Conservation (phyloP, 2,888 invertebrate genomes). For the Lordiphosa fenestrarum region DNA sequence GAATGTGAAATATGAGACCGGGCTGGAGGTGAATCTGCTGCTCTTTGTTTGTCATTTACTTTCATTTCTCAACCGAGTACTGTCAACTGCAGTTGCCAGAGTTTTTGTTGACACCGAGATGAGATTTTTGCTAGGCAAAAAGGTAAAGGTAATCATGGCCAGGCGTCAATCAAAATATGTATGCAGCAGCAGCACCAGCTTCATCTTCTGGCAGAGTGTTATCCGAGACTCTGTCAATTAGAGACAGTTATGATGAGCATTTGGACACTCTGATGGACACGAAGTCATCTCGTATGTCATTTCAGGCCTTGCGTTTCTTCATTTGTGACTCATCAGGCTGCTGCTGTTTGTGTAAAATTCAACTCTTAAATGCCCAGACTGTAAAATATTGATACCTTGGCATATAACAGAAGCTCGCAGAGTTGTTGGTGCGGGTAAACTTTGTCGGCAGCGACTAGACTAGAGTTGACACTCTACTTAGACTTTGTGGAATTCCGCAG, state of each 20-base stretch:
- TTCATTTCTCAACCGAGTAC: slow-evolving; percentile 26
- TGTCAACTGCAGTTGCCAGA: slow-evolving; percentile 25
- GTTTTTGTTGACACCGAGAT: slow-evolving; percentile 17
- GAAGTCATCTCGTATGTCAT: no score
- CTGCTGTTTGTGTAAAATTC: no score
- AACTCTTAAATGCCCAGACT: no score
- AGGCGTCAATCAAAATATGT: slow-evolving; percentile 33
- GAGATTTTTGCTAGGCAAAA: slow-evolving; percentile 21
- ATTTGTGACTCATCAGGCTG: slow-evolving; percentile 2
- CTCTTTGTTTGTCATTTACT: slow-evolving; percentile 33
- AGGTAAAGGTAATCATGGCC: slow-evolving; percentile 25
- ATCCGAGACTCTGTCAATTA: slow-evolving; percentile 24
- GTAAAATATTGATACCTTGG: no score
- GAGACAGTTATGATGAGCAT: slow-evolving; percentile 14
- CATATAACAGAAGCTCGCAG: no score
- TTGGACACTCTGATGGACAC: slow-evolving; percentile 1
- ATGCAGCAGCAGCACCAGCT: neutral
- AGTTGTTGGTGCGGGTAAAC: no score
- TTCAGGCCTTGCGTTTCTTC: neutral
- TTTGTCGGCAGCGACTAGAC: slow-evolving; percentile 1
- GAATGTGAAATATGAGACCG: slow-evolving; percentile 43
- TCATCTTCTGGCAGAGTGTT: slow-evolving; percentile 12
- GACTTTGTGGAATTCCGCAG: slow-evolving; percentile 18
- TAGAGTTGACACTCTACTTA: slow-evolving; percentile 26
- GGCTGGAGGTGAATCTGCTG: slow-evolving; percentile 3